Base-by-base conservation (phyloP, 2,888 invertebrate species). In the Zelleria hepariella region DNA sequence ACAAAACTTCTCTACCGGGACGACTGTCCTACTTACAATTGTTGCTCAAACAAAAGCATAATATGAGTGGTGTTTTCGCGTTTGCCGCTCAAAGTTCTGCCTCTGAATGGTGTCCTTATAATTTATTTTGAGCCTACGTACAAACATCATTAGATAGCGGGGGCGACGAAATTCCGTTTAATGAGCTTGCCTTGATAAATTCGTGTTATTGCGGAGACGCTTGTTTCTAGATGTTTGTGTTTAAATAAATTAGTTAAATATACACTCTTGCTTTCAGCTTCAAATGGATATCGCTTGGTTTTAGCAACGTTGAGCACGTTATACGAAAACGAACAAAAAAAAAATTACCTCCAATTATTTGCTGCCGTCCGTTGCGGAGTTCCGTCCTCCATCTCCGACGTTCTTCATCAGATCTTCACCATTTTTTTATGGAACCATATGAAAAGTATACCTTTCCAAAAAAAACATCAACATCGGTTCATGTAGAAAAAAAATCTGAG, bases 71-170 rank as follows among this genome's bases (percentile, higher is more conserved):
- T 21, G 21, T 51, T 51, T 51, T 51, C 23, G 3, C 51, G 23
- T 23, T 51, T 18, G 21, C 6, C 51, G 2, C 51, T 20, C 21
- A 51, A 21, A 51, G 51, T 2, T 51, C 8, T 15, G 5, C 23
- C 23, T 51, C 21, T 21, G 20, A 51, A 51, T 51, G 23, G 23
- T 57, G 42, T 32, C 57, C 26, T 58, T 4, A 58, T 32, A 42
- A 58, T 64, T 65, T 60, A 55, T 61, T 65, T 67, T 65, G 63
- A 67, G 61, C 57, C 62, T 51, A 18, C 60, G 62, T 59, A 61
- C 66, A 67, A 71, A 70, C 63, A 67, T 66, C 61, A 59, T 67
- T 65, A 68, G 69, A 73, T 73, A 74, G 73, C 63, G 62, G 68
- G 66, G 59, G 66, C 64, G 66, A 62, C 64, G 68, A 71, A 66